Conservation (phyloP, 2,113 vertebrate species). For the Mesembrinibis cayennensis region DNA sequence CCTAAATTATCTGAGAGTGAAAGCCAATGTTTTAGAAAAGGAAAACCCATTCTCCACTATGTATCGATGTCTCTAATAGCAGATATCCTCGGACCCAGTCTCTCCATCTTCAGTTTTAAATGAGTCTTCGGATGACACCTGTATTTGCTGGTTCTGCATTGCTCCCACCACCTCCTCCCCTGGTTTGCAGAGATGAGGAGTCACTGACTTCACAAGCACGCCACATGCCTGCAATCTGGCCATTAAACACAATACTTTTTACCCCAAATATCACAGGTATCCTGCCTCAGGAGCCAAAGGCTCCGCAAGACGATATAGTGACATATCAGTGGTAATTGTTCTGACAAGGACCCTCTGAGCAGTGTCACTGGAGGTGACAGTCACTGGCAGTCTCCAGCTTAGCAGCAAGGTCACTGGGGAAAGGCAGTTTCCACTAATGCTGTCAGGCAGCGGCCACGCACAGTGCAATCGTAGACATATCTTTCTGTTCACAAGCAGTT, state of each 20-base stretch:
- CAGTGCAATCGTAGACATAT: neutral
- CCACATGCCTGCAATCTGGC: neutral
- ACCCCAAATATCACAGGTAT: neutral
- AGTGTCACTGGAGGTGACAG: constrained; percentile 65
- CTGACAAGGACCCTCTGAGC: constrained; percentile 67
- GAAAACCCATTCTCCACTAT: neutral
- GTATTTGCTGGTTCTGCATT: neutral
- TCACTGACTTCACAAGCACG: neutral
- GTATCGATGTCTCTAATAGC: neutral
- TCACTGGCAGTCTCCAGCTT: constrained; percentile 58
- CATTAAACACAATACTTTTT: neutral
- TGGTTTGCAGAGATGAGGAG: neutral
- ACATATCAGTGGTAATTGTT: constrained; percentile 58
- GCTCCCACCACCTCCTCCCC: neutral
- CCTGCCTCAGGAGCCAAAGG: neutral
- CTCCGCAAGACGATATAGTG: neutral
- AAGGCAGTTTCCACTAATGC: constrained; percentile 61
- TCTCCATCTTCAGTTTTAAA: neutral
- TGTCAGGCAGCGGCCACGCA: neutral
- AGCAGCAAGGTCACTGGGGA: constrained; percentile 61
- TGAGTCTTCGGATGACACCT: neutral
- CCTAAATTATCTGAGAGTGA: neutral
- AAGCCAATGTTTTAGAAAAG: neutral
- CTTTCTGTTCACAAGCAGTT: neutral
- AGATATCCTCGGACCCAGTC: neutral